Conservation (phyloP, 2,888 invertebrate species). For the Phymatocera aterrima region DNA sequence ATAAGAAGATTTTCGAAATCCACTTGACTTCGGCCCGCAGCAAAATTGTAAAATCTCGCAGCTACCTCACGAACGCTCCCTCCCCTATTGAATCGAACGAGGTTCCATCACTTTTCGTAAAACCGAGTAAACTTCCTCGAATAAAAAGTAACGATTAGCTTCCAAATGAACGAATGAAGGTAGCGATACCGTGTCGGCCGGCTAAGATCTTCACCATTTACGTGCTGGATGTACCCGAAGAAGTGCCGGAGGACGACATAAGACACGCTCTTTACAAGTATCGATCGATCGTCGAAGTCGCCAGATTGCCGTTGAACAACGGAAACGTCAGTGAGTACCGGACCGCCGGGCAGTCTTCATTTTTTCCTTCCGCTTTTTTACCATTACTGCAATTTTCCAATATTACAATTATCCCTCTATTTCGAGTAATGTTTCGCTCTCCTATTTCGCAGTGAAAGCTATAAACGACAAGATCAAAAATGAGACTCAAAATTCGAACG, state of each 20-base stretch:
- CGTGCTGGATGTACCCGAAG: constrained; percentile 89
- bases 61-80: too few species aligned
- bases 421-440: constrained; percentile 46
- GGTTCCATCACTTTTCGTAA: too few species aligned
- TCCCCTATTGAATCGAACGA: too few species aligned
- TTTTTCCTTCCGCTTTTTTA: not conserved
- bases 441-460: constrained; percentile 62
- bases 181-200: constrained; percentile 90
- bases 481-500: constrained; percentile 69
- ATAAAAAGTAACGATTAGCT: constrained; percentile 36
- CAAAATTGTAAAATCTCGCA: too few species aligned
- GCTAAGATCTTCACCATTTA: constrained; percentile 91
- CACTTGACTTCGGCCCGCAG: too few species aligned
- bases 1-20: too few species aligned
- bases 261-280: constrained; percentile 88
- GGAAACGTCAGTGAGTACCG: constrained; percentile 70
- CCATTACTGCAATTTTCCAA: not conserved
- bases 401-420: too few species aligned
- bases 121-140: too few species aligned
- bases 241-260: constrained; percentile 90
- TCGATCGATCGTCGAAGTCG: constrained; percentile 88
- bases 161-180: constrained; percentile 73
- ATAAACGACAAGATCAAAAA: constrained; percentile 70
- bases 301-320: constrained; percentile 79
- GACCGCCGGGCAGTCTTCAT: constrained; percentile 65